Percentiles rank a stretch among this genome's conserved stretches.
These are phyloP conservation scores for Meandrusa payeni DNA, from an alignment of 2,888 invertebrate species.

Conservation along the genomic window DNA sequence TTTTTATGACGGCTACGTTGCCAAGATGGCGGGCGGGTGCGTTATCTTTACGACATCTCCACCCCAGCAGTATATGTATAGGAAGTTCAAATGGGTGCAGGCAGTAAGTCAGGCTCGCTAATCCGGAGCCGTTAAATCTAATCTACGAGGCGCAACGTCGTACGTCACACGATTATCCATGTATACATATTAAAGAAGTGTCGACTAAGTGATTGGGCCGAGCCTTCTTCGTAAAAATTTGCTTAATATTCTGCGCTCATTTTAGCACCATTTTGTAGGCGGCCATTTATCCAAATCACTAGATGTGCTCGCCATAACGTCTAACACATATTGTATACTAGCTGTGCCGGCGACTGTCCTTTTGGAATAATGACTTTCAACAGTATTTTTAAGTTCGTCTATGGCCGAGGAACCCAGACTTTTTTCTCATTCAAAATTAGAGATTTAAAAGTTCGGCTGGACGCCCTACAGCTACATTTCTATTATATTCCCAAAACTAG, in stretches of 20 bases:
- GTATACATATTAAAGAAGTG: conserved; percentile 1
- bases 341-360: too few relatives aligned
- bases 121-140: conserved; percentile 12
- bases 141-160: conserved; percentile 10
- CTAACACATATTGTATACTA: too few relatives aligned
- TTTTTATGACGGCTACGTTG: conserved; percentile 18
- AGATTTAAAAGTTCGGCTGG: too few relatives aligned
- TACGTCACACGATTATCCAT: conserved; percentile 13
- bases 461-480: too few relatives aligned
- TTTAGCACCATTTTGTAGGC: too few relatives aligned
- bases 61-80: conserved; percentile 4
- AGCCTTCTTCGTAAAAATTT: conserved; percentile 5
- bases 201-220: conserved; percentile 18
- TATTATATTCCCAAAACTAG: too few relatives aligned
- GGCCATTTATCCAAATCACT: too few relatives aligned
- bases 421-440: too few relatives aligned
- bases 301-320: too few relatives aligned
- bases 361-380: too few relatives aligned
- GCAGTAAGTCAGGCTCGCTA: conserved; percentile 7
- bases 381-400: too few relatives aligned
- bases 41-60: conserved; percentile 21
- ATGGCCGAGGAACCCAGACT: too few relatives aligned
- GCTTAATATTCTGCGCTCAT: conserved; percentile 4
- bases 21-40: conserved; percentile 18
- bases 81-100: conserved; percentile 11